Conservation (phyloP, 1,140 invertebrate genomes). For the Chionoecetes opilio region DNA sequence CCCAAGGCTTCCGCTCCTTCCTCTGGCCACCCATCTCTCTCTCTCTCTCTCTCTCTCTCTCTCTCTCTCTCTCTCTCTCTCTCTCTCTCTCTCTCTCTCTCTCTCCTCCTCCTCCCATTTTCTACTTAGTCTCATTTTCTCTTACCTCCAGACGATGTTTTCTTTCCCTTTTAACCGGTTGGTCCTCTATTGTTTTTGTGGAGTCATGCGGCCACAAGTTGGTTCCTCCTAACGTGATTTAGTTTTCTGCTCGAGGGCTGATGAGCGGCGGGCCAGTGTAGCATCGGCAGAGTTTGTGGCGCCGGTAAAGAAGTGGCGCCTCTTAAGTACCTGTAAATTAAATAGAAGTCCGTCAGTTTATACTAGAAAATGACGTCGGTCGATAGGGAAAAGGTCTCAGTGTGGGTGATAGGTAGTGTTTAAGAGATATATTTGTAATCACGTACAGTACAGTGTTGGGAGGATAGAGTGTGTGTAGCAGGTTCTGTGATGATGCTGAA, state of each 20-base stretch:
- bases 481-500: too few relatives aligned
- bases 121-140: slow-evolving; percentile 13
- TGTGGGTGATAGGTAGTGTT: too few relatives aligned
- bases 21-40: neutral
- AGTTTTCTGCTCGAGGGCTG: slow-evolving; percentile 31
- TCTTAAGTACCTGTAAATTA: too few relatives aligned
- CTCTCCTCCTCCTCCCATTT: slow-evolving; percentile 23
- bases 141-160: neutral
- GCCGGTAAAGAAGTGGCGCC: neutral
- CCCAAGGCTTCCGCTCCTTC: neutral
- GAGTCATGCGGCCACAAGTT: neutral
- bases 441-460: too few relatives aligned
- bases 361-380: too few relatives aligned
- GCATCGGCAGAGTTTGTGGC: too few relatives aligned
- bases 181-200: neutral
- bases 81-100: slow-evolving; percentile 37
- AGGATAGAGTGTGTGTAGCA: too few relatives aligned
- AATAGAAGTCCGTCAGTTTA: too few relatives aligned
- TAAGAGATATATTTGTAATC: too few relatives aligned
- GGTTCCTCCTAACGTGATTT: neutral
- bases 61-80: slow-evolving; percentile 32
- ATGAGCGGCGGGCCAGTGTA: neutral
- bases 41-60: slow-evolving; percentile 24
- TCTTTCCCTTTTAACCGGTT: slow-evolving; percentile 30
- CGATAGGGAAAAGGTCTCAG: too few relatives aligned